Conservation (phyloP, 2,797 vertebrate genomes). For the Enteromius radiatus region DNA sequence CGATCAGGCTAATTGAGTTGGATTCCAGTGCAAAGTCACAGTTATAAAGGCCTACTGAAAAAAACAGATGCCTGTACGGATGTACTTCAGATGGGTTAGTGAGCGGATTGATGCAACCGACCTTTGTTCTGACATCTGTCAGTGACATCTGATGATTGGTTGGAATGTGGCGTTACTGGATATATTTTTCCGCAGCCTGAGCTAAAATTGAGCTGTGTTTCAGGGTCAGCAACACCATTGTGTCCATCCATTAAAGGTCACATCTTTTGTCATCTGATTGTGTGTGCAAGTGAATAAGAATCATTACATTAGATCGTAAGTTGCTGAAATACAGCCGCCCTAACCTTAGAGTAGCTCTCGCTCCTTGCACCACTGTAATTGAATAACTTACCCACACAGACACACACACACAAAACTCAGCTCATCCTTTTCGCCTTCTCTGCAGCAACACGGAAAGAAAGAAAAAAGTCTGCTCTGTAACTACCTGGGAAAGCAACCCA, state of each 20-base stretch:
- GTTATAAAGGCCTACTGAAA: constrained; percentile 53
- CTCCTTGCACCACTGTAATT: constrained; percentile 83
- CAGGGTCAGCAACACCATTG: constrained; percentile 46
- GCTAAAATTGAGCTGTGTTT: constrained; percentile 60
- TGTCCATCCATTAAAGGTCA: constrained; percentile 58
- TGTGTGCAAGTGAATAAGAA: constrained; percentile 41
- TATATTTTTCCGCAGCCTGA: constrained; percentile 65
- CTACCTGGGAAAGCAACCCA: constrained; percentile 93
- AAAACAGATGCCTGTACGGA: constrained; percentile 62
- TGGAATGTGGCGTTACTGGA: constrained; percentile 66
- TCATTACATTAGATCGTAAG: constrained; percentile 49
- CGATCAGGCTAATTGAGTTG: constrained; percentile 65
- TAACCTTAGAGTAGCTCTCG: constrained; percentile 75
- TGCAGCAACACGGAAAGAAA: constrained; percentile 57
- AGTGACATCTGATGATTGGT: constrained; percentile 67
- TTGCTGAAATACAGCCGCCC: constrained; percentile 75
- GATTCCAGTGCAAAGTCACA: constrained; percentile 59
- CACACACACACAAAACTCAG: constrained; percentile 73
- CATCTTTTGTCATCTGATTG: constrained; percentile 46
- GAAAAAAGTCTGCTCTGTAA: constrained; percentile 86
- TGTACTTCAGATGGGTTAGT: constrained; percentile 62
- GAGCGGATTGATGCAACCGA: constrained; percentile 66
- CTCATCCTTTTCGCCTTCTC: constrained; percentile 68
- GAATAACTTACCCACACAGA: constrained; percentile 78
- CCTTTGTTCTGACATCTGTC: constrained; percentile 79